Evolutionary conservation across 2,797 vertebrate species (phyloP).

Genomic region (Onychomys leucogaster): DNA sequence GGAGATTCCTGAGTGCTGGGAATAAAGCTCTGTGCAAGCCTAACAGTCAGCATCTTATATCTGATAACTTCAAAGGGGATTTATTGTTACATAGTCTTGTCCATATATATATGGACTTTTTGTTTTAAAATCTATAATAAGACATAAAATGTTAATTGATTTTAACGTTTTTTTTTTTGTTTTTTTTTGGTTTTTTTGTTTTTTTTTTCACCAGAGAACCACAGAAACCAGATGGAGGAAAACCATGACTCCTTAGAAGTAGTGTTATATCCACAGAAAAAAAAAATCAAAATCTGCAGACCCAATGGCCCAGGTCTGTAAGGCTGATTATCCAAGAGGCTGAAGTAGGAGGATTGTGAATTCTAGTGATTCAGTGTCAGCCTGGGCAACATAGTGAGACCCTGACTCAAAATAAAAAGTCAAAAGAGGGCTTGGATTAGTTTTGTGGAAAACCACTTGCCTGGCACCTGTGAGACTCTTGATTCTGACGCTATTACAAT

Average conservation of each 20-base stretch:
- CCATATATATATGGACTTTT: neutral
- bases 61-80: neutral
- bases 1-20: neutral
- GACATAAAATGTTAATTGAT: neutral
- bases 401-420: neutral
- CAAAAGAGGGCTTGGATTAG: neutral
- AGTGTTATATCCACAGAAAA: neutral
- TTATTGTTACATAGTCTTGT: neutral
- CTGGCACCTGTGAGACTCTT: neutral
- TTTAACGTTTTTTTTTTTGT: neutral
- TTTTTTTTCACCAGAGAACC: constrained; percentile 16
- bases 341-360: neutral
- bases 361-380: neutral
- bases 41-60: neutral
- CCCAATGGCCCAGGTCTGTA: neutral
- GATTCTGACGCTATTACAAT: neutral
- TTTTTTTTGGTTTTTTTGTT: neutral
- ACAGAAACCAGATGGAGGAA: neutral
- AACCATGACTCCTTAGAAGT: neutral
- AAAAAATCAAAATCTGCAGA: neutral
- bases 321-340: neutral
- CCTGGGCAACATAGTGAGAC: neutral
- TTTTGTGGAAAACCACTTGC: neutral
- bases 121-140: constrained; percentile 38
- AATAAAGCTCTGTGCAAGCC: neutral